phyloP scores from a whole-genome alignment of 2,888 invertebrate genomes.

The Sminthurinus aureus region DNA sequence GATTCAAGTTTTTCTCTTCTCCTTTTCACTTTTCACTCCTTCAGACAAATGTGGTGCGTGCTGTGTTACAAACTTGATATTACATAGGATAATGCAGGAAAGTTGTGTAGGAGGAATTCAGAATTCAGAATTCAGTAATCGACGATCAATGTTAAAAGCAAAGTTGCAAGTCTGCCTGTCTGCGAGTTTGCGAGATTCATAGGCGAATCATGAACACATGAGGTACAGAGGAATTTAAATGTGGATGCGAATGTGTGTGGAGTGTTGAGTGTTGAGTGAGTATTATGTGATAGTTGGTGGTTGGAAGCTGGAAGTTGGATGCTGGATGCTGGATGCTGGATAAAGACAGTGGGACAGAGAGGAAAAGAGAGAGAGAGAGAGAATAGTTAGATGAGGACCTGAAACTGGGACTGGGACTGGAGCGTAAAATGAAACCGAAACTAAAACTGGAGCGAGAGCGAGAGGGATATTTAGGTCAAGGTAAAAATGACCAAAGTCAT shows the following conservation, averaged over 20 bases:
- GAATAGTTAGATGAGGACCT: neutral
- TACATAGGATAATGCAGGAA: too few species aligned
- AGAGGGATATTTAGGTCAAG: conserved; percentile 21
- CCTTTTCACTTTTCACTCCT: neutral
- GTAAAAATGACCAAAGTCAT: conserved; percentile 14
- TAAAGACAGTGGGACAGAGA: too few species aligned
- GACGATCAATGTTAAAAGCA: neutral
- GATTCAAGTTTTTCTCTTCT: neutral
- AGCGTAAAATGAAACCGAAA: too few species aligned
- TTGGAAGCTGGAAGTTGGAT: too few species aligned
- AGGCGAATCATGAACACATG: neutral
- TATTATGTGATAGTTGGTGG: too few species aligned
- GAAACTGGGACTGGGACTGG: neutral
- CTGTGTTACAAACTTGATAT: too few species aligned
- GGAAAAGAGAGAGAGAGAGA: too few species aligned
- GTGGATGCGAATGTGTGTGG: conserved; percentile 18
- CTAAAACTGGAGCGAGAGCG: neutral
- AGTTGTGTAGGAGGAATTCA: neutral
- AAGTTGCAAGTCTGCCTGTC: neutral
- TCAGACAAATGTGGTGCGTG: neutral
- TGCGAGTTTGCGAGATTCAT: neutral
- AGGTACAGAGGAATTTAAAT: neutral
- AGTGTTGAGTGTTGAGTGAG: too few species aligned
- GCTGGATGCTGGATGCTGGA: too few species aligned
- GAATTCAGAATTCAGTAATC: neutral